Evolutionary conservation across 2,888 invertebrate species (phyloP).

Genomic region (Bibio marci): DNA sequence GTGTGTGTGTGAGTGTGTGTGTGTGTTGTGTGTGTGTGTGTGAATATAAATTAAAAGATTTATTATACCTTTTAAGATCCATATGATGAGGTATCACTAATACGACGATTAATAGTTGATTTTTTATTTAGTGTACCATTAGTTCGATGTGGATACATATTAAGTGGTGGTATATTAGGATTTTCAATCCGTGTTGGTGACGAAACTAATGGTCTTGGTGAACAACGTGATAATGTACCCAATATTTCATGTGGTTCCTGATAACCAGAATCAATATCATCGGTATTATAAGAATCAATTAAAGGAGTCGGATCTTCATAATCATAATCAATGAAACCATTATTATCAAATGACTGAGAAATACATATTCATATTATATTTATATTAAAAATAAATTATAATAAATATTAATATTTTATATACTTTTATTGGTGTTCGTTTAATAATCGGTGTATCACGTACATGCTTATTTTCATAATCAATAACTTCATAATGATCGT

Average conservation of each 20-base stretch:
- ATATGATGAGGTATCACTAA: slow-evolving; percentile 25
- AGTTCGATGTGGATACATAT: slow-evolving; percentile 38
- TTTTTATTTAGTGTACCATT: slow-evolving; percentile 31
- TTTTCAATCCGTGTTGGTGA: slow-evolving; percentile 69
- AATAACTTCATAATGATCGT: slow-evolving; percentile 55
- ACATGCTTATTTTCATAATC: slow-evolving; percentile 30
- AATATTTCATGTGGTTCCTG: slow-evolving; percentile 29
- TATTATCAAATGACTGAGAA: slow-evolving; percentile 44
- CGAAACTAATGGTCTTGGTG: slow-evolving; percentile 49
- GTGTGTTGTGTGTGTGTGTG: too few species aligned
- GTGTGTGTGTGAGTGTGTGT: too few species aligned
- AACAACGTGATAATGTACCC: slow-evolving; percentile 22
- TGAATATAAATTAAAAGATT: too few species aligned
- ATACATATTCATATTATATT: slow-evolving; percentile 10
- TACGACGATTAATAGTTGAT: slow-evolving; percentile 23
- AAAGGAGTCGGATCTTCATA: slow-evolving; percentile 63
- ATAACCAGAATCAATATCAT: slow-evolving; percentile 36
- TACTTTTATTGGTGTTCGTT: slow-evolving; percentile 18
- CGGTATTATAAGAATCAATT: slow-evolving; percentile 51
- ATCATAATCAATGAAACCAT: slow-evolving; percentile 64
- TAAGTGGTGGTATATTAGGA: slow-evolving; percentile 59
- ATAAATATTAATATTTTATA: not conserved
- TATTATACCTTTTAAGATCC: slow-evolving; percentile 22
- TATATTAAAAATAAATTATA: slow-evolving; percentile 8
- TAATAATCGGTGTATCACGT: slow-evolving; percentile 14